Base-by-base conservation (phyloP, 2,888 invertebrate species). In the Habrosyne pyritoides region DNA sequence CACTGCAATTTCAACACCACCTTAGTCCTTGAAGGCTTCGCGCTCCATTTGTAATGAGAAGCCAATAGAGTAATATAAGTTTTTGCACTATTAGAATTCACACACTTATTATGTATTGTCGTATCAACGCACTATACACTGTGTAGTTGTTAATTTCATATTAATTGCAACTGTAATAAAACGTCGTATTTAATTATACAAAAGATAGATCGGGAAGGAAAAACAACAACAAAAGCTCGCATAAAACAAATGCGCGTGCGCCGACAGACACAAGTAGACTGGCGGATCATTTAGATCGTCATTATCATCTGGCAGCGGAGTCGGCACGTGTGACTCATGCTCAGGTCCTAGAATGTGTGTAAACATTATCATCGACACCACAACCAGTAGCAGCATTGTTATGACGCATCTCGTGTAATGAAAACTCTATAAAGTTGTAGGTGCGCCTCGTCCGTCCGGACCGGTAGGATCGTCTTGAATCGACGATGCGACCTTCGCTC, bases 301-400 rank as follows among this genome's bases (percentile, higher is more conserved):
- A 81, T 72, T 83, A 87, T 87, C 86, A 87, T 81, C 81, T 80
- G 79, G 79, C 78, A 69, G 81, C 78, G 81, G 79, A 77, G n/a
- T n/a, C 68, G 56, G 59, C 63, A 66, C 63, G 63, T 70, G 71
- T 90, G 90, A 91, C 80, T 90, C 91, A 91, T 71, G 67, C 84
- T 77, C 83, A 82, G 81, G 78, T 83, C 84, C 81, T 79, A 85
- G 77, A 80, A 77, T 76, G 78, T 80, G 75, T 81, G 85, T 86
- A 86, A 89, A 88, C 84, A 87, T 75, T 82, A 81, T 81, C 79
- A 42, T 24, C 24, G 24, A 24, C 24, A 42, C 42, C 42, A 42
- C 42, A 73, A 77, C 70, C 76, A 78, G 82, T 76, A 76, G 80
- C 70, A 64, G 73, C 69, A 73, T 70, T 59, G 18, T 42, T 18